Base-by-base conservation (phyloP, 2,888 invertebrate species). In the Byasa hedistus region DNA sequence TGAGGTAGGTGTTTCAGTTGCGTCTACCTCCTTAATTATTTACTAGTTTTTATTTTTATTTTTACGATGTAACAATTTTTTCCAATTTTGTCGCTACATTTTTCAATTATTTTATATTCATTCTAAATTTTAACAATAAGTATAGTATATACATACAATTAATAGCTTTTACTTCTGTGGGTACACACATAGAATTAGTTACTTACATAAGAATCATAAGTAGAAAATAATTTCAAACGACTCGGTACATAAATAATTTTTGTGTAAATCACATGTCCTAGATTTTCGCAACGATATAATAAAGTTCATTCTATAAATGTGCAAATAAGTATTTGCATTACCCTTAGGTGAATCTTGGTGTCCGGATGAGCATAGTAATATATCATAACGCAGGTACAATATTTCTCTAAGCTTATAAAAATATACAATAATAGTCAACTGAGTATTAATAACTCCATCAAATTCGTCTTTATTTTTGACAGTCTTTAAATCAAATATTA, bases 391-490 rank as follows among this genome's bases (percentile, higher is more conserved):
- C 55, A 56, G 56, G 59, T 66, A 68, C 58, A 65, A 52, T 24
- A 57, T 65, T 63, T 19, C 19, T 51, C 27, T 65, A 69, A 58
- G 52, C 65, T 65, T 64, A 70, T 69, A 65, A 60, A 69, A 69
- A 57, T 71, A 70, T 75, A 73, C 75, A 69, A 68, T n/a, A n/a
- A n/a, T 66, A 66, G 61, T 58, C 65, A 68, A 69, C 64, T 73
- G 73, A 75, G 75, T 75, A 75, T 75, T 74, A 44, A 69, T 64
- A 61, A 69, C 62, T 68, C 56, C 67, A 57, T 62, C 19, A 44
- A 54, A 48, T 63, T 55, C 61, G 48, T 66, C 24, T 57, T 63
- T 52, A 51, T 44, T 48, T 65, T 61, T 19, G 48, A 64, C 48
- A 63, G 57, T 64, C 61, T 59, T 69, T 56, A 64, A 22, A 67